Base-by-base conservation (phyloP, 2,797 vertebrate species). In the Sebastolobus alascanus region DNA sequence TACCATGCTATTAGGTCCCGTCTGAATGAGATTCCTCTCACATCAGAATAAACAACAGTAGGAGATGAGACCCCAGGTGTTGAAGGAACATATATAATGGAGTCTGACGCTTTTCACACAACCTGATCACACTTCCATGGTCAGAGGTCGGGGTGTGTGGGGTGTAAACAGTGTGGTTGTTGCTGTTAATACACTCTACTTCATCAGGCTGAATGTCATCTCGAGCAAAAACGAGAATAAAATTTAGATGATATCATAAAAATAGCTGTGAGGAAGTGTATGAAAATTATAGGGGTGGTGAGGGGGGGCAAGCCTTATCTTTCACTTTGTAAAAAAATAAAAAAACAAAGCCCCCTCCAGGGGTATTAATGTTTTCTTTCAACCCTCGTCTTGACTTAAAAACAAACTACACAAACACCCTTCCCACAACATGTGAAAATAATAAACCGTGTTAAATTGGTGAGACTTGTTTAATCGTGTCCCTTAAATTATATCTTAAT, bases 41-140 rank as follows among this genome's bases (percentile, higher is more conserved):
- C 73, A 8, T 9, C 55, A 20, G 59, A 69, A 65, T 37, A 76
- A 79, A 83, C 78, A 80, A n/a, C 67, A 67, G 61, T 5, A 7
- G 69, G n/a, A 8, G 71, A 38, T 20, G 54, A 50, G 69, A 55
- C 4, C 40, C 25, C 68, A 68, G 83, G 75, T 82, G 87, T 61
- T 40, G 79, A 40, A 38, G 58, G 56, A 35, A 64, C 14, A 50
- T 50, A 50, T 56, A 11, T 78, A 25, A 82, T 59, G 59, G 66
- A 74, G 84, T 66, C 77, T 86, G 85, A n/a, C 2, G 18, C 78
- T 79, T 74, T 78, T 82, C 78, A 81, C 83, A 68, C 84, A 73
- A 68, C 40, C 70, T 25, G 79, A 69, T 84, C 81, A 70, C 86
- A 89, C 68, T 5, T 80, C 14, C 72, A 20, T 14, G 59, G 16